Conservation (phyloP, 2,888 invertebrate species). For the Cosmopolites sordidus region DNA sequence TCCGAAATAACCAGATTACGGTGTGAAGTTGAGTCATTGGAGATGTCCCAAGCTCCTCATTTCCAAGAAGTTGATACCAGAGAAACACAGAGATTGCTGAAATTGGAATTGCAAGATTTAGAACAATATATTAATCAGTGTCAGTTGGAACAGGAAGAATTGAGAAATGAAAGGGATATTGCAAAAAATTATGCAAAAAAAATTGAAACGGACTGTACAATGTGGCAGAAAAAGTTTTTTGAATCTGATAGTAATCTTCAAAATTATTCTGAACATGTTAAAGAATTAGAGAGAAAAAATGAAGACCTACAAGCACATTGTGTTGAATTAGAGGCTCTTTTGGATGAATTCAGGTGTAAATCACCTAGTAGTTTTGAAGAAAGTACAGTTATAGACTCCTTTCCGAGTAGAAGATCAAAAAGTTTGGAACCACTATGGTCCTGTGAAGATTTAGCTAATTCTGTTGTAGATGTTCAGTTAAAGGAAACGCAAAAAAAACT, state of each 20-base stretch:
- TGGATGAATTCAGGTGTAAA: slow-evolving; percentile 46
- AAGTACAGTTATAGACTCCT: slow-evolving; percentile 33
- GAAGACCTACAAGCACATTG: slow-evolving; percentile 37
- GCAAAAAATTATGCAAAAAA: slow-evolving; percentile 49
- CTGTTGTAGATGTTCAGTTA: slow-evolving; percentile 47
- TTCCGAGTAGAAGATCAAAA: slow-evolving; percentile 26
- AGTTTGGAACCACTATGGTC: slow-evolving; percentile 23
- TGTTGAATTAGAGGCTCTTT: slow-evolving; percentile 45
- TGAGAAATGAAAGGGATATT: slow-evolving; percentile 52
- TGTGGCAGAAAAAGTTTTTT: slow-evolving; percentile 40
- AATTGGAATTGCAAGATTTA: slow-evolving; percentile 52
- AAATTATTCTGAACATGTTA: slow-evolving; percentile 33
- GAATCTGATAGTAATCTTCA: slow-evolving; percentile 38
- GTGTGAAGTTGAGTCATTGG: slow-evolving; percentile 39
- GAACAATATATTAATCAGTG: slow-evolving; percentile 53
- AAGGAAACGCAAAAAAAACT: slow-evolving; percentile 42
- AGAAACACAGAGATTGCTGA: slow-evolving; percentile 41
- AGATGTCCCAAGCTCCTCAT: slow-evolving; percentile 39
- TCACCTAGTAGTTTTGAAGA: slow-evolving; percentile 31
- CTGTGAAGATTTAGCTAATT: slow-evolving; percentile 43
- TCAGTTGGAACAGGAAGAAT: slow-evolving; percentile 53
- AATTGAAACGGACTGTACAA: slow-evolving; percentile 40
- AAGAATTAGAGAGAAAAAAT: slow-evolving; percentile 38
- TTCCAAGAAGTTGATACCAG: slow-evolving; percentile 37
- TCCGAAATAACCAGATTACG: slow-evolving; percentile 45